phyloP scores from a whole-genome alignment of 2,888 invertebrate genomes.

The Chaitophorus viminalis region DNA sequence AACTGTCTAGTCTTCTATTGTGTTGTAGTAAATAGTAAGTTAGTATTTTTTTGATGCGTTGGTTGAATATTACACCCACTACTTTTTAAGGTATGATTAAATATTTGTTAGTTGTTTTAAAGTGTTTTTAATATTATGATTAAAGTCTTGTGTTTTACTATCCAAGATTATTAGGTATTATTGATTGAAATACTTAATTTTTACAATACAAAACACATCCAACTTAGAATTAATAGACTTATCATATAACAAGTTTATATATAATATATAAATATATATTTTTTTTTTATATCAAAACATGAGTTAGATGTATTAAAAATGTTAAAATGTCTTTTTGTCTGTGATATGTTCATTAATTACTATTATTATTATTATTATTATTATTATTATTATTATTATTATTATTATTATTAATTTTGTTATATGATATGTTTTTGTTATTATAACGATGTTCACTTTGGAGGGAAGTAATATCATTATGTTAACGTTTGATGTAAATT shows the following conservation, averaged over 20 bases:
- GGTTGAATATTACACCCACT: conserved; percentile 44
- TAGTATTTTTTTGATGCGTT: conserved; percentile 1
- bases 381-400: conserved; percentile 53
- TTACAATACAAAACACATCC: conserved; percentile 28
- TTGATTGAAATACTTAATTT: conserved; percentile 45
- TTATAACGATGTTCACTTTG: conserved; percentile 72
- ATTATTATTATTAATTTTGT: conserved; percentile 44
- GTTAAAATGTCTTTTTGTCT: conserved; percentile 64
- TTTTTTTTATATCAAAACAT: conserved; percentile 44
- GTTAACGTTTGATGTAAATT: conserved; percentile 59
- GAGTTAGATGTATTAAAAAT: conserved; percentile 56
- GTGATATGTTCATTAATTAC: conserved; percentile 61
- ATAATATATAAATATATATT: background rate
- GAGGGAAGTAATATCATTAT: conserved; percentile 72
- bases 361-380: conserved; percentile 59
- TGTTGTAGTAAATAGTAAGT: conserved; percentile 1
- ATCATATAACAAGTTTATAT: conserved; percentile 30
- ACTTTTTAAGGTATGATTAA: conserved; percentile 48
- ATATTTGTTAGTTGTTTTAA: conserved; percentile 49
- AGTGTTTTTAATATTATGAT: conserved; percentile 41
- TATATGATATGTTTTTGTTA: conserved; percentile 63
- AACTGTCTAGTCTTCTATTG: conserved; percentile 52
- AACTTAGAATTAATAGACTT: conserved; percentile 46
- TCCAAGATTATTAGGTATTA: conserved; percentile 23
- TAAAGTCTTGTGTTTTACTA: conserved; percentile 54